Conservation (phyloP, 1,140 invertebrate genomes). For the Pogonomyrmex californicus region DNA sequence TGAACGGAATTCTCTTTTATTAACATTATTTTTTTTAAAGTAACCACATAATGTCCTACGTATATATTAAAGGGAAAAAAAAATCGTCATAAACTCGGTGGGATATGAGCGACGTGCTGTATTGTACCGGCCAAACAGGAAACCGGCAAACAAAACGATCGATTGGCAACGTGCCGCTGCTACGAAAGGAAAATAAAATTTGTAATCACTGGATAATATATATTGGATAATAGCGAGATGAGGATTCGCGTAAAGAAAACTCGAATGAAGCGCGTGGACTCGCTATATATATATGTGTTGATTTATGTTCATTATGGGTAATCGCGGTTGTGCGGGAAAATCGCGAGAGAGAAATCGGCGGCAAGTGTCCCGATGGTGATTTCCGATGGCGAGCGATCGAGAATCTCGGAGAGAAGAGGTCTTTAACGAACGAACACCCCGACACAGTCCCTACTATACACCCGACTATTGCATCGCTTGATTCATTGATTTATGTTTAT, state of each 20-base stretch:
- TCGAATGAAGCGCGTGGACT: slow-evolving; percentile 44
- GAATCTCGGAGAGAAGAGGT: slow-evolving; percentile 20
- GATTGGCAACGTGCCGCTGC: not conserved
- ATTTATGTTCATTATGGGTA: not conserved
- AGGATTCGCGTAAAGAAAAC: slow-evolving; percentile 17
- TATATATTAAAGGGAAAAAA: slow-evolving; percentile 13
- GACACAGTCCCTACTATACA: slow-evolving; percentile 71
- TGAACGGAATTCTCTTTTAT: not conserved
- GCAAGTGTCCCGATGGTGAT: slow-evolving; percentile 18
- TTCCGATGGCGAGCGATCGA: slow-evolving; percentile 17
- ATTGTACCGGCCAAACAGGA: not conserved
- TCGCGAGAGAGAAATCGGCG: slow-evolving; percentile 31
- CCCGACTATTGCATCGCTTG: slow-evolving; percentile 83
- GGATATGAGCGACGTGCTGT: slow-evolving; percentile 1
- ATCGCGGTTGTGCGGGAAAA: slow-evolving; percentile 30
- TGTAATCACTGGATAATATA: not conserved
- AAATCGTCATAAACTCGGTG: slow-evolving; percentile 37
- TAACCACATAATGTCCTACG: not conserved
- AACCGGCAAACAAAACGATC: not conserved
- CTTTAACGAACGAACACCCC: slow-evolving; percentile 57
- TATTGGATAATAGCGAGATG: not conserved
- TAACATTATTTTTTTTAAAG: slow-evolving; percentile 1
- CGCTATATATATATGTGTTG: slow-evolving; percentile 14
- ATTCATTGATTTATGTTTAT: slow-evolving; percentile 78
- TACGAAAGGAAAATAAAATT: not conserved